These are phyloP conservation scores for Agapornis canus DNA, from an alignment of 2,797 vertebrate species.

Conservation along the genomic window DNA sequence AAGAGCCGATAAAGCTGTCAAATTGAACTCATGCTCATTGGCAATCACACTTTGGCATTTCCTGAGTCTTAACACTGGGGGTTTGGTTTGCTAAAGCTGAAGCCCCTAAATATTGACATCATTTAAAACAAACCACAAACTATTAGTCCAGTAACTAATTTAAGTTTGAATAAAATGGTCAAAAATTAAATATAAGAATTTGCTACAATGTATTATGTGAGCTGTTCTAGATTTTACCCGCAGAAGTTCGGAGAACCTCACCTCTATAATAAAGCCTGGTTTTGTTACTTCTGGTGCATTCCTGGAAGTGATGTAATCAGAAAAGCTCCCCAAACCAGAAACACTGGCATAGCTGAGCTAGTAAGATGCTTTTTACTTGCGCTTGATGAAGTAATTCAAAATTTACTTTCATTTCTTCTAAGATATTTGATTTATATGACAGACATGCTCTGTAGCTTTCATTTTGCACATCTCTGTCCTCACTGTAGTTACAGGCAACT, in stretches of 20 bases:
- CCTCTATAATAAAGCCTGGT: background rate
- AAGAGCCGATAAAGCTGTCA: background rate
- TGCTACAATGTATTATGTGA: background rate
- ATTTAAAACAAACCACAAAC: background rate
- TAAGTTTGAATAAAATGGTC: background rate
- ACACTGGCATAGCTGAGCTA: background rate
- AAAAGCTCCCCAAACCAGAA: background rate
- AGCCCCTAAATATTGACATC: background rate
- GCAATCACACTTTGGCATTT: background rate
- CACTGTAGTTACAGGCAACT: background rate
- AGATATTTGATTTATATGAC: background rate
- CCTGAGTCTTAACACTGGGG: background rate
- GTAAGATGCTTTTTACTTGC: background rate
- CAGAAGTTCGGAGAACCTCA: background rate
- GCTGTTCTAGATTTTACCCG: background rate
- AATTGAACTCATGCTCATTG: background rate
- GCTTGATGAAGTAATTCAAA: background rate
- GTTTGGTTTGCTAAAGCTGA: background rate
- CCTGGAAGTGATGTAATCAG: background rate
- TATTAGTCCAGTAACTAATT: background rate
- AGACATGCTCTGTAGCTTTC: background rate
- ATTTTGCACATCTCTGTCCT: background rate
- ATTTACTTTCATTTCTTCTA: background rate
- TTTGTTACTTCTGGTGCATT: background rate
- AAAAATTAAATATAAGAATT: background rate